Conservation (phyloP, 2,113 vertebrate genomes). For the Zosterops pallidus region DNA sequence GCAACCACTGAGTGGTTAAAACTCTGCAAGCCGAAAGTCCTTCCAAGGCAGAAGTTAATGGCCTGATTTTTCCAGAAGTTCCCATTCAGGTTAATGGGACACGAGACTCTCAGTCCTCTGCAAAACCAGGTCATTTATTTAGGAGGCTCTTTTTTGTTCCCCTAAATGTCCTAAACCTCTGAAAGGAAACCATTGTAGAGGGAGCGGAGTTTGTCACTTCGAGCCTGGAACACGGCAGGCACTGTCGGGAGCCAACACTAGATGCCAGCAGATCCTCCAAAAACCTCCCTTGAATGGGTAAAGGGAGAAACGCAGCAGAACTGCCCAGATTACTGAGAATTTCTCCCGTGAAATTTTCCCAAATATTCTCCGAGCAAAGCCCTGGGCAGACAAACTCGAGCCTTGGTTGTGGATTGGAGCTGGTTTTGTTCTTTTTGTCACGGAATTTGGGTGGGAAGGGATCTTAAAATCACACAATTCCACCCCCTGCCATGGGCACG, state of each 20-base stretch:
- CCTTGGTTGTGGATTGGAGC: background rate
- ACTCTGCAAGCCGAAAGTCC: background rate
- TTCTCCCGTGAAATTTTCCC: accelerated
- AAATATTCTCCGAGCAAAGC: background rate
- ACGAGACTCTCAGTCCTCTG: background rate
- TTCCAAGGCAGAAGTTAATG: background rate
- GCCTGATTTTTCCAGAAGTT: constrained; percentile 43
- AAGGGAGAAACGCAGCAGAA: background rate
- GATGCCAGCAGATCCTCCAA: constrained; percentile 32
- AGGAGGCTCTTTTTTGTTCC: background rate
- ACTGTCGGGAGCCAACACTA: background rate
- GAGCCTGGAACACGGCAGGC: background rate
- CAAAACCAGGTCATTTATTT: constrained; percentile 53
- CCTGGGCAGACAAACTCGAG: background rate
- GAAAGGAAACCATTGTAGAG: background rate
- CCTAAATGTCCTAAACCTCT: constrained; percentile 10
- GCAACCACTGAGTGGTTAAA: background rate
- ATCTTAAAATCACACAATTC: too few species aligned
- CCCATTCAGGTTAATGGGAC: constrained; percentile 56
- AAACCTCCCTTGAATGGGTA: background rate
- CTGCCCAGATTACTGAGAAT: background rate
- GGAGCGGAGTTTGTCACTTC: background rate
- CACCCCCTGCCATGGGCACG: accelerated
- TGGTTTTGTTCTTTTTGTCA: background rate
- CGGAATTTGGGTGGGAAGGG: accelerated